phyloP scores from a whole-genome alignment of 2,797 vertebrate species.

The Sarcoramphus papa region DNA sequence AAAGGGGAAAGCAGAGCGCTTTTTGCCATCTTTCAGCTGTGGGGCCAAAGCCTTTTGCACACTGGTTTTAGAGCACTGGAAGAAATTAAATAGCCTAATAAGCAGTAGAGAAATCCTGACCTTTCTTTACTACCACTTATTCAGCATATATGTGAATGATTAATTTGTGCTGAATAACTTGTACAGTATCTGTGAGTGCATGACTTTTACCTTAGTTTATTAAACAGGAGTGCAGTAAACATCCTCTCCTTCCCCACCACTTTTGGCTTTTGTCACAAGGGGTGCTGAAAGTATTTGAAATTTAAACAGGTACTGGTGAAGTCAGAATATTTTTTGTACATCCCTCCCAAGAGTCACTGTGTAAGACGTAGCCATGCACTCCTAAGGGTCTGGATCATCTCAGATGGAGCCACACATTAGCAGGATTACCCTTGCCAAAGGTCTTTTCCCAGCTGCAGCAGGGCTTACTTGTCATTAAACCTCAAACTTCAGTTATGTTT shows the following conservation, averaged over 20 bases:
- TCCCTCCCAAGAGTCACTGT: background rate
- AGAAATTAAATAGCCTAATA: background rate
- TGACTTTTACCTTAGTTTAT: background rate
- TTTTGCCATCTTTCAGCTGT: background rate
- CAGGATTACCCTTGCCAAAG: background rate
- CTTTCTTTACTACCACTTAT: background rate
- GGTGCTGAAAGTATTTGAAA: background rate
- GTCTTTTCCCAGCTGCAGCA: background rate
- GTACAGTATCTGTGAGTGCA: background rate
- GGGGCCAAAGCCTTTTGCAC: background rate
- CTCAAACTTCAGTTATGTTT: background rate
- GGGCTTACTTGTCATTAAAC: background rate
- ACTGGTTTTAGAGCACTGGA: background rate
- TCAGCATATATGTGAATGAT: background rate
- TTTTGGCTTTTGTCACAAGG: background rate
- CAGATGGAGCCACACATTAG: background rate
- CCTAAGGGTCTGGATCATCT: background rate
- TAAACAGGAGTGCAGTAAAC: background rate
- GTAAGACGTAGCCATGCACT: background rate
- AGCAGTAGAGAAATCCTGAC: background rate
- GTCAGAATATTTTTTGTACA: background rate
- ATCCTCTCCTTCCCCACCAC: background rate
- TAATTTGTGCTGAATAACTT: background rate
- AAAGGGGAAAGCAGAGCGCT: background rate
- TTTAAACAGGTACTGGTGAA: background rate